phyloP scores from a whole-genome alignment of 2,888 invertebrate species.

The Melitaea athalia region DNA sequence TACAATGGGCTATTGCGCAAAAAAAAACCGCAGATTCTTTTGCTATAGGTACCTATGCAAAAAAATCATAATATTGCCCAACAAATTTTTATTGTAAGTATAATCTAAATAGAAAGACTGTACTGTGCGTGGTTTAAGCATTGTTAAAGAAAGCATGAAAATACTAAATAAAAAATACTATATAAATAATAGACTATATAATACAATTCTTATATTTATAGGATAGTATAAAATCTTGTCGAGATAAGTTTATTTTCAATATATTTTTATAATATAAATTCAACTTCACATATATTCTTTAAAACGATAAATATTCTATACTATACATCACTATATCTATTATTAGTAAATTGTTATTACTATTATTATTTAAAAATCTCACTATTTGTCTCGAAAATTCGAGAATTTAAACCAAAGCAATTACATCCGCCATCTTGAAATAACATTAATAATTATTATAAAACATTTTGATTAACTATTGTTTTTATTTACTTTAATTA shows the following conservation, averaged over 20 bases:
- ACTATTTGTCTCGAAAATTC: conserved; percentile 58
- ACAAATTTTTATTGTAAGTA: too few relatives aligned
- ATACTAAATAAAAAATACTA: not conserved
- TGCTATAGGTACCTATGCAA: too few relatives aligned
- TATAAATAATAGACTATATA: too few relatives aligned
- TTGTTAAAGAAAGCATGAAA: not conserved
- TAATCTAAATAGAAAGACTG: too few relatives aligned
- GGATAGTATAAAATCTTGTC: conserved; percentile 52
- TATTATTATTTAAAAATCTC: conserved; percentile 60
- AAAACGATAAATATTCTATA: conserved; percentile 7
- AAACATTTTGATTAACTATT: not conserved
- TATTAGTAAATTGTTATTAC: conserved; percentile 35
- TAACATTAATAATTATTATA: conserved; percentile 4
- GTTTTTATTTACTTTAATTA: not conserved
- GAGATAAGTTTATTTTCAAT: conserved; percentile 43
- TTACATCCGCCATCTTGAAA: not conserved
- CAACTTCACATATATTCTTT: conserved; percentile 56
- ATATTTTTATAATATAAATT: conserved; percentile 56
- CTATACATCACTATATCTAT: not conserved
- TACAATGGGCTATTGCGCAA: too few relatives aligned
- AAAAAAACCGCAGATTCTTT: too few relatives aligned
- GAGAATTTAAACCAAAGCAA: conserved; percentile 21
- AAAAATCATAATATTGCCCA: too few relatives aligned
- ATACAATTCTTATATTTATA: conserved; percentile 21
- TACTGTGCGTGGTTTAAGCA: not conserved